Conservation (phyloP, 2,888 invertebrate genomes). For the Xestia c-nigrum region DNA sequence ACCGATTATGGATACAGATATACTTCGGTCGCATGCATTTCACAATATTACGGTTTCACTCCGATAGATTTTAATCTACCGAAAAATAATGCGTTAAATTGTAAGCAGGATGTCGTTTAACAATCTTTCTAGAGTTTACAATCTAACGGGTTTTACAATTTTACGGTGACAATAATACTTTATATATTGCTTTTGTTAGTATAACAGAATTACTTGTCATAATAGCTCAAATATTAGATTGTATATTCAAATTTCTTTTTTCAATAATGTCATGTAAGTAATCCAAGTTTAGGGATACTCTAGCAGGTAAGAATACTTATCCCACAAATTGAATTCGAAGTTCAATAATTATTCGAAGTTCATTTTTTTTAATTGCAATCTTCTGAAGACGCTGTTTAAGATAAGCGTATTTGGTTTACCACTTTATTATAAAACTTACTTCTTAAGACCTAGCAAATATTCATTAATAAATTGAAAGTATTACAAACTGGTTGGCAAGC, state of each 20-base stretch:
- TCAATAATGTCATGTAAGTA: neutral
- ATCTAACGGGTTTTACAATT: neutral
- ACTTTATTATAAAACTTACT: conserved; percentile 28
- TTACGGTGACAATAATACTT: neutral
- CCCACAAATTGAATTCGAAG: neutral
- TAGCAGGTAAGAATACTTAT: neutral
- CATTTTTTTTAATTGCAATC: neutral
- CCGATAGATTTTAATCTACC: too few relatives aligned
- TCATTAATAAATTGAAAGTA: conserved; percentile 34
- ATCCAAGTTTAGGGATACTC: neutral
- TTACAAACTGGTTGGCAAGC: conserved; percentile 18
- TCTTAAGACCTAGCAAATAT: conserved; percentile 17
- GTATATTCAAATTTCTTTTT: neutral
- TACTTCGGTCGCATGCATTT: too few relatives aligned
- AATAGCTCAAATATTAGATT: neutral
- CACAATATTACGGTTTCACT: too few relatives aligned
- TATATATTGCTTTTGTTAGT: neutral
- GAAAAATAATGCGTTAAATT: too few relatives aligned
- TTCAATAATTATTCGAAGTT: neutral
- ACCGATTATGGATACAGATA: too few relatives aligned
- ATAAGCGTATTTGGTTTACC: conserved; percentile 13
- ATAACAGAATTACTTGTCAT: neutral
- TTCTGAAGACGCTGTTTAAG: neutral
- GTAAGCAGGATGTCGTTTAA: too few relatives aligned
- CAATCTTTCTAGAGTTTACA: neutral